These are phyloP conservation scores for Craseonycteris thonglongyai DNA, from an alignment of 2,113 vertebrate species.

Conservation along the genomic window DNA sequence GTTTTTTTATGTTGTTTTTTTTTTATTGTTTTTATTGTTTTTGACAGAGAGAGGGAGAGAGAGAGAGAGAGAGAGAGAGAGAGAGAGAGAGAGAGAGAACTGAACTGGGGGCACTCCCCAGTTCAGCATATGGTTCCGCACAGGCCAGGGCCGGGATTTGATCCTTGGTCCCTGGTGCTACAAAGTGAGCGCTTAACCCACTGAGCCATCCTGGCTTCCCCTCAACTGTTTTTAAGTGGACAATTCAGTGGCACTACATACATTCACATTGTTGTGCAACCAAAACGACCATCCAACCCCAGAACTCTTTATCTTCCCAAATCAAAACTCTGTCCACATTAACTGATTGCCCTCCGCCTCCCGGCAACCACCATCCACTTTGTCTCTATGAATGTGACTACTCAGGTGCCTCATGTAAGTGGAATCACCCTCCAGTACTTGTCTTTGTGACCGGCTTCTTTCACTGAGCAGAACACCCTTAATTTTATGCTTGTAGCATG, in stretches of 20 bases:
- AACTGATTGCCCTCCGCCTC: too few relatives aligned
- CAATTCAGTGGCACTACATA: neutral
- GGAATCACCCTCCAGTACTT: neutral
- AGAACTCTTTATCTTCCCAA: neutral
- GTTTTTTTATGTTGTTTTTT: too few relatives aligned
- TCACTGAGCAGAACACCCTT: neutral
- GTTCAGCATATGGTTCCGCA: too few relatives aligned
- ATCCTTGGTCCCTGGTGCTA: too few relatives aligned
- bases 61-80: too few relatives aligned
- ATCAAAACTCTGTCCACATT: neutral
- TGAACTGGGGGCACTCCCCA: too few relatives aligned
- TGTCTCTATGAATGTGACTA: neutral
- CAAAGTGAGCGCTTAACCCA: too few relatives aligned
- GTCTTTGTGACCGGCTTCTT: neutral
- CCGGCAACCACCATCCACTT: neutral
- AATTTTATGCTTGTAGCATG: neutral
- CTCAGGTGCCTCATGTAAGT: neutral
- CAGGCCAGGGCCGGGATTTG: too few relatives aligned
- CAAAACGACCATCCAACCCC: neutral
- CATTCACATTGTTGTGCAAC: neutral
- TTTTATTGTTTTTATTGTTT: too few relatives aligned
- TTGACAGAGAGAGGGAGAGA: too few relatives aligned
- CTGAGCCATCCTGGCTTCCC: too few relatives aligned
- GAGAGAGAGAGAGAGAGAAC: too few relatives aligned
- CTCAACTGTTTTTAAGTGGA: neutral